A percentile compares a stretch with the other conserved stretches of the same genome.
phyloP scores from a whole-genome alignment of 2,113 vertebrate genomes.

The Atrichornis clamosus region DNA sequence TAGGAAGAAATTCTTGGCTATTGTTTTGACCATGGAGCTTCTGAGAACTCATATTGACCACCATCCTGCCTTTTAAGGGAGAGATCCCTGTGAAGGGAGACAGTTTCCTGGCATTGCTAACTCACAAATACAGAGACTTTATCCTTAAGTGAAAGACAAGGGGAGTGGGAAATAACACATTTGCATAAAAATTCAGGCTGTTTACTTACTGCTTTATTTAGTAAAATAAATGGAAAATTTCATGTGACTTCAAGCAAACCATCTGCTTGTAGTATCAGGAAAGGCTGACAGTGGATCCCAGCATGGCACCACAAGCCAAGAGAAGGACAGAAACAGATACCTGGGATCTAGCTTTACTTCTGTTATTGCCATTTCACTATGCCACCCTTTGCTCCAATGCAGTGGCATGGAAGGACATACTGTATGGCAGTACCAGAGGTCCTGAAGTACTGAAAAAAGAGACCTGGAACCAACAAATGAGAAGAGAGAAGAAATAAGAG shows the following conservation, averaged over 20 bases:
- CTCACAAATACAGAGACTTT: neutral
- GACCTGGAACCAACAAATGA: neutral
- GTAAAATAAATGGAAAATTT: conserved; percentile 8
- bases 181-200: neutral
- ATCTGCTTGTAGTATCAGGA: neutral
- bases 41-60: neutral
- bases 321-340: neutral
- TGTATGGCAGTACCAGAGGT: neutral
- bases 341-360: neutral
- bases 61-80: neutral
- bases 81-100: neutral
- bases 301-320: neutral
- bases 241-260: neutral
- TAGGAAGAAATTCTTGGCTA: neutral
- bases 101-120: neutral
- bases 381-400: neutral
- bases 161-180: neutral
- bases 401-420: neutral
- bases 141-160: neutral
- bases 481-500: neutral
- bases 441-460: neutral
- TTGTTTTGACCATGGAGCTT: neutral
- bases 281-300: neutral
- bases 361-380: neutral
- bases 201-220: conserved; percentile 46